phyloP scores from a whole-genome alignment of 2,113 vertebrate species.

The Theristicus caerulescens region DNA sequence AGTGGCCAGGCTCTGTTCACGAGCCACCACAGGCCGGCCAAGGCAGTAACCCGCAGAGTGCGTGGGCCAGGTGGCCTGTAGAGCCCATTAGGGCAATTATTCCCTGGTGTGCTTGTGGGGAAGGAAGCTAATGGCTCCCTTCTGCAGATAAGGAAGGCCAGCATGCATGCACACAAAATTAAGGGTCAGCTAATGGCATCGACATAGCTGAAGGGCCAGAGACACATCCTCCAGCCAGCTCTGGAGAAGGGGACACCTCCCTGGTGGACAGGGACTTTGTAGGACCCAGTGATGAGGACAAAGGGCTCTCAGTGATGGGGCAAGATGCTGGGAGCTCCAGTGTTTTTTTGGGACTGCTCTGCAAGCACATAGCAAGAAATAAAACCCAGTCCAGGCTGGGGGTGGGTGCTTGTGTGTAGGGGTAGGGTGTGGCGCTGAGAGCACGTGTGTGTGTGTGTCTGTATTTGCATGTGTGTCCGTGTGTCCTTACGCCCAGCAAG shows the following conservation, averaged over 20 bases:
- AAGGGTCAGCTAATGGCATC: background rate
- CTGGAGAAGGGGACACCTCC: background rate
- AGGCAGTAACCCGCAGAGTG: background rate
- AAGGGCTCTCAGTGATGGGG: background rate
- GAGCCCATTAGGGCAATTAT: background rate
- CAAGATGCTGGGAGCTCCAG: background rate
- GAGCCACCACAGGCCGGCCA: background rate
- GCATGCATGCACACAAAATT: background rate
- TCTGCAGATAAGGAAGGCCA: background rate
- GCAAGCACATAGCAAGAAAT: background rate
- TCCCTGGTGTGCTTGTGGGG: background rate
- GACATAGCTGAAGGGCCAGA: background rate
- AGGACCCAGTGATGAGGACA: background rate
- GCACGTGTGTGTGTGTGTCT: background rate
- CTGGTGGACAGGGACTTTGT: background rate
- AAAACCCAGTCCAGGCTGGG: background rate
- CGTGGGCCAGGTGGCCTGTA: fast-evolving
- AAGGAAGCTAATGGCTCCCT: background rate
- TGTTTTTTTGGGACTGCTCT: background rate
- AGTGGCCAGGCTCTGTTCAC: background rate
- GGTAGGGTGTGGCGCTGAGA: background rate
- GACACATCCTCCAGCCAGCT: background rate
- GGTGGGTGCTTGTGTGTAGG: background rate
- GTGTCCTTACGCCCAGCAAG: background rate
- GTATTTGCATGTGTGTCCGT: background rate